Conservation (phyloP, 2,797 vertebrate species). For the Poliocrania exsul region DNA sequence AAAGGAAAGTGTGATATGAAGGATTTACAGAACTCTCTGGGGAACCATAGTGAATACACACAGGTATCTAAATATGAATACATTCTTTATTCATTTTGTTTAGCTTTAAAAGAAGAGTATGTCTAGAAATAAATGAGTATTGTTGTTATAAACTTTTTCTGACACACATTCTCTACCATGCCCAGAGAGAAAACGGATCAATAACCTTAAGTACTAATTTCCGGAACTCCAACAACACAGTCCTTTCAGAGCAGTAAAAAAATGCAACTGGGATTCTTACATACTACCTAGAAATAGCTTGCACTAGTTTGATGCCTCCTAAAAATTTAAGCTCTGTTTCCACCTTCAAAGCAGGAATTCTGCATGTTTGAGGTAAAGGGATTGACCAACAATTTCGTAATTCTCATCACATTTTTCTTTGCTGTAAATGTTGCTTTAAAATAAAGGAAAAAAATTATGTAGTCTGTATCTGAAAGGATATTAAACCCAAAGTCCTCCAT, state of each 20-base stretch:
- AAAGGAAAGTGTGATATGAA: background rate
- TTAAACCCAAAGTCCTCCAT: background rate
- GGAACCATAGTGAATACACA: background rate
- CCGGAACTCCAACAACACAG: background rate
- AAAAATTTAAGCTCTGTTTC: background rate
- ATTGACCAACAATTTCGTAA: background rate
- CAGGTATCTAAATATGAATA: background rate
- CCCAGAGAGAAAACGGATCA: background rate
- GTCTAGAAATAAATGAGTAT: background rate
- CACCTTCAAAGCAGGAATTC: background rate
- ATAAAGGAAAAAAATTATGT: background rate
- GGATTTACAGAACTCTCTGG: background rate
- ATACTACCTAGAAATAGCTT: background rate
- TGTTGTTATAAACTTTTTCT: background rate
- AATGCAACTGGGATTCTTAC: background rate
- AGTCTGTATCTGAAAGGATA: background rate
- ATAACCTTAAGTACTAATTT: constrained; percentile 29
- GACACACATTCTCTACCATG: background rate
- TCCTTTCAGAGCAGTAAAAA: constrained; percentile 15
- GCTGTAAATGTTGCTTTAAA: background rate
- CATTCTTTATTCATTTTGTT: background rate
- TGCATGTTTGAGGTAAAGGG: background rate
- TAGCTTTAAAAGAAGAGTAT: background rate
- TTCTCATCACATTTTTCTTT: background rate
- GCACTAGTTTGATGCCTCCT: background rate